A percentile compares a stretch with the other conserved stretches of the same genome.
These are phyloP conservation scores for Odocoileus hemionus DNA, from an alignment of 2,113 vertebrate species.

Conservation along the genomic window DNA sequence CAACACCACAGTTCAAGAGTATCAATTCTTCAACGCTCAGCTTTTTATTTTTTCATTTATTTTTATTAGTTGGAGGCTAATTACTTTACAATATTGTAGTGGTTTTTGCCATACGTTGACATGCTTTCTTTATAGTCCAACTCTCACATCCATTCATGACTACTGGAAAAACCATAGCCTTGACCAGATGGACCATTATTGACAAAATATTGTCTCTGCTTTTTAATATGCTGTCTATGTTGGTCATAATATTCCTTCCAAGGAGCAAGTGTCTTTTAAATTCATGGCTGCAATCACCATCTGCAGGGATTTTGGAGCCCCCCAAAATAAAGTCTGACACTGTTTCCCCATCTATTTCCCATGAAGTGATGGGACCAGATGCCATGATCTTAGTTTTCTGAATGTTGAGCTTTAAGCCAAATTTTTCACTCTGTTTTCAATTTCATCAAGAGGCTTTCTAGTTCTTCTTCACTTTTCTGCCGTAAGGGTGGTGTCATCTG, in stretches of 20 bases:
- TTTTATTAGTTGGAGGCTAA: too few relatives aligned
- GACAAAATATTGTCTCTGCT: background rate
- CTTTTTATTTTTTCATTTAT: too few relatives aligned
- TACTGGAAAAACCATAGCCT: background rate
- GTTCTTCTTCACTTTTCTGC: background rate
- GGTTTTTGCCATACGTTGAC: too few relatives aligned
- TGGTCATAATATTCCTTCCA: background rate
- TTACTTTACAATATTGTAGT: too few relatives aligned
- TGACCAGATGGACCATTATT: background rate
- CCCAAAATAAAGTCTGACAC: rapidly evolving
- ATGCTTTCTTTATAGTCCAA: background rate
- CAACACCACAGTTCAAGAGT: background rate
- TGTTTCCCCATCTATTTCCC: background rate
- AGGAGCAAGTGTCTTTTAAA: background rate
- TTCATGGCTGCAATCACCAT: background rate
- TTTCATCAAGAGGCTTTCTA: background rate
- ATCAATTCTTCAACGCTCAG: background rate
- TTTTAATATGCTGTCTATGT: background rate
- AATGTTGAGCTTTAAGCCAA: background rate
- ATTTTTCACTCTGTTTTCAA: rapidly evolving
- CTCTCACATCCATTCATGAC: background rate
- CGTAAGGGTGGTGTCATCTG: too few relatives aligned
- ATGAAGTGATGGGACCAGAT: background rate
- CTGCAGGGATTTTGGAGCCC: background rate
- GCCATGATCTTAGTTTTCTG: background rate